Percentiles rank a stretch among this genome's conserved stretches.
Evolutionary conservation across 2,113 vertebrate genomes (phyloP).

Genomic region (Mirounga angustirostris): DNA sequence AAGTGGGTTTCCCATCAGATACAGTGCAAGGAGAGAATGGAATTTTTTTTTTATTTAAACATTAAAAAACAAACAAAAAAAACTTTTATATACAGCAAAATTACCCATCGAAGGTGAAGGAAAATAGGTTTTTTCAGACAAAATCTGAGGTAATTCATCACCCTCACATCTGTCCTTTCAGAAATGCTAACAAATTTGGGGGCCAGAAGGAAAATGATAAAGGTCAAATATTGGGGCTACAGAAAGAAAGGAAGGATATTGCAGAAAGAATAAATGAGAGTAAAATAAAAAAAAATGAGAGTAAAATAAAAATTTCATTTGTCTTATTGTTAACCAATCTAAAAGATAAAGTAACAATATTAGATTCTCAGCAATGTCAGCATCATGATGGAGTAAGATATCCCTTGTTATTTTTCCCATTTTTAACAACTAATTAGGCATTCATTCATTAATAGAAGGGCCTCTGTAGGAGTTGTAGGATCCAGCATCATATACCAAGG

Average conservation of each 20-base stretch:
- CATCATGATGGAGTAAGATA: background rate
- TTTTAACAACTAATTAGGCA: background rate
- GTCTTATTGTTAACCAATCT: background rate
- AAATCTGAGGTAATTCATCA: background rate
- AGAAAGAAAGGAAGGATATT: background rate
- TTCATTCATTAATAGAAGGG: background rate
- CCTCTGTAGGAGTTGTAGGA: background rate
- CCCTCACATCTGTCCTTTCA: background rate
- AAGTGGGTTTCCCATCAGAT: background rate
- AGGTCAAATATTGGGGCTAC: background rate
- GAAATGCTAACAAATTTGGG: background rate
- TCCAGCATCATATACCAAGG: background rate
- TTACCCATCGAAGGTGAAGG: background rate
- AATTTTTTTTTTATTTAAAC: background rate
- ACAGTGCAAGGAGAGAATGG: background rate
- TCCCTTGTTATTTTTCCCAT: background rate
- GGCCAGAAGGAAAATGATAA: background rate
- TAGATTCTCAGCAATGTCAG: background rate
- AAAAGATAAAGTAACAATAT: background rate
- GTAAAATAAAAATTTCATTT: background rate
- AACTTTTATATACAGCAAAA: background rate
- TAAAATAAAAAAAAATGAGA: background rate
- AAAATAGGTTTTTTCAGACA: background rate
- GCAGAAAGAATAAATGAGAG: background rate
- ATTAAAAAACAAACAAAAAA: background rate